Base-by-base conservation (phyloP, 2,888 invertebrate genomes). In the Melieria picta region DNA sequence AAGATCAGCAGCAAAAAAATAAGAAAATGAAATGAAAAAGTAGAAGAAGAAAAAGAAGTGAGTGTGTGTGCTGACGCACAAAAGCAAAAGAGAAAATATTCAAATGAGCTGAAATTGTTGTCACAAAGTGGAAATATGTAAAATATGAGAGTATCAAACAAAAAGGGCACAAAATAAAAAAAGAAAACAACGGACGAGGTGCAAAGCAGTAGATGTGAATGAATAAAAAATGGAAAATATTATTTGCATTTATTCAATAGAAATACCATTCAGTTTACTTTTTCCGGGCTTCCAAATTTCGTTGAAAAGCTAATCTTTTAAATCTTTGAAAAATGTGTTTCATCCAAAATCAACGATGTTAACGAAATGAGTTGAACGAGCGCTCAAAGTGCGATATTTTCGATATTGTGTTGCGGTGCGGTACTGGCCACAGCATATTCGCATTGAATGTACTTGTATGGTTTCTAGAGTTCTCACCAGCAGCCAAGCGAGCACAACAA, bases 21-120 rank as follows among this genome's bases (percentile, higher is more conserved):
- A 47, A 58, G 46, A 10, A 67, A 66, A 66, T 11, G 45, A 56
- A 16, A 56, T 55, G 47, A 62, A 62, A 7, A 62, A 46, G 61
- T 11, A 11, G 10, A 43, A 47, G 47, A 45, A 47, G 46, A 50
- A 62, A 9, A 62, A 10, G 61, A 7, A n/a, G n/a, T 46, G 61
- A 43, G 13, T 5, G 9, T 62, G 46, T 45, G 62, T 62, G 62
- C 47, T 4, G 4, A 57, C 10, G 47, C 10, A n/a, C 1, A 48
- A 50, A 13, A 47, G 47, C 5, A 16, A 55, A 55, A 46, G 45
- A 71, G 69, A 74, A 72, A 72, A 72, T 72, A 66, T 72, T 74
- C 63, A 76, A 76, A 74, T 76, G 75, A 76, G 74, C 48, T 45
- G 5, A 58, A 58, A 52, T 52, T 5, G 13, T 52, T 52, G 11